phyloP scores from a whole-genome alignment of 2,797 vertebrate species.

The Champsocephalus esox region DNA sequence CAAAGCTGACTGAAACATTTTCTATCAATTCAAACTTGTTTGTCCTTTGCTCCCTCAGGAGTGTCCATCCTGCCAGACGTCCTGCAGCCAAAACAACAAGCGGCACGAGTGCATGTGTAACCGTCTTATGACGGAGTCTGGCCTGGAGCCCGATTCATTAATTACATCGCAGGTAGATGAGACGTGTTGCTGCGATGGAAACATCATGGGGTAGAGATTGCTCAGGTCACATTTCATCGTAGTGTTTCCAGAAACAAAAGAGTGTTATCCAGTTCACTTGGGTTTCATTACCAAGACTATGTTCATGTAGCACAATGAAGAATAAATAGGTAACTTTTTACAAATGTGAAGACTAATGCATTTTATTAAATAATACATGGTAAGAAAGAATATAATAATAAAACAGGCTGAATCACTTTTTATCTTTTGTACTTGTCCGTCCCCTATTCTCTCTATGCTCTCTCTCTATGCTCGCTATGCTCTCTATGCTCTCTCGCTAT shows the following conservation, averaged over 20 bases:
- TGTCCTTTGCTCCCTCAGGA: background rate
- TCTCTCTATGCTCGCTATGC: no score
- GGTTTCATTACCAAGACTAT: background rate
- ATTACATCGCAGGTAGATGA: conserved; percentile 13
- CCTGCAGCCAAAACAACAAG: background rate
- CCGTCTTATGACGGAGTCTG: conserved; percentile 16
- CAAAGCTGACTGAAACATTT: background rate
- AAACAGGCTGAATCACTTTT: background rate
- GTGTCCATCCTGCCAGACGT: background rate
- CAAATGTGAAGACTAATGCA: background rate
- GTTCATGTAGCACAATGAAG: background rate
- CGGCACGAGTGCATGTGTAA: background rate
- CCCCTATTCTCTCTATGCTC: background rate
- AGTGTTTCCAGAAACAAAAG: background rate
- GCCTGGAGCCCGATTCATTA: conserved; percentile 2
- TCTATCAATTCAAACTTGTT: conserved; percentile 8
- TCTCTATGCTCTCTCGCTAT: no score
- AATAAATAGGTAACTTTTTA: background rate
- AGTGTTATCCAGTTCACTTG: background rate
- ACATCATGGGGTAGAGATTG: background rate
- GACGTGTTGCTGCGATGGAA: background rate
- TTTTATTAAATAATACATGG: conserved; percentile 8
- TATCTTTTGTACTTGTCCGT: background rate
- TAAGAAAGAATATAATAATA: background rate
- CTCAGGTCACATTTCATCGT: background rate